Evolutionary conservation across 2,797 vertebrate species (phyloP).

Genomic region (Gallinago nigripennis): DNA sequence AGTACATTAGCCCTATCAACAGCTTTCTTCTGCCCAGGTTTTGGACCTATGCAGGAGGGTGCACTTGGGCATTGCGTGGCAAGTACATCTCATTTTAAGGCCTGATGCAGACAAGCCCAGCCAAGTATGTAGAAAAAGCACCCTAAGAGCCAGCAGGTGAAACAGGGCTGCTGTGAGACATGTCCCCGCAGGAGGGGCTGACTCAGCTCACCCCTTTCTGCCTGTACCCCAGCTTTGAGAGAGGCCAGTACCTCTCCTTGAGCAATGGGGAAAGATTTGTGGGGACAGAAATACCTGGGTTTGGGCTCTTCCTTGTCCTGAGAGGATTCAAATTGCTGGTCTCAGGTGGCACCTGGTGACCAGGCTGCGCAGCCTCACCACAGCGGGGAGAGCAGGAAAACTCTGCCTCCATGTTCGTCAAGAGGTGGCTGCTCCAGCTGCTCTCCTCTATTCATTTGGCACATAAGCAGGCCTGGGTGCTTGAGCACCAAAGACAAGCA

Average conservation of each 20-base stretch:
- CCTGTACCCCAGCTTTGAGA: not conserved
- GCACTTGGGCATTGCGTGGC: not conserved
- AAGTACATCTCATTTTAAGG: not conserved
- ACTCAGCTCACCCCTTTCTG: not conserved
- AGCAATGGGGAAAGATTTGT: not conserved
- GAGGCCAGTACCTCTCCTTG: not conserved
- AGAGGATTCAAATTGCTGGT: not conserved
- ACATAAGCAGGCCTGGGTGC: not conserved
- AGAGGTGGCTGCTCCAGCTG: not conserved
- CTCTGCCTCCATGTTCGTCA: not conserved
- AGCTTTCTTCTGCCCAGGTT: not conserved
- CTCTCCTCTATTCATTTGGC: not conserved
- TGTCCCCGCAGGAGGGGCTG: fast-evolving
- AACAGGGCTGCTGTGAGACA: not conserved
- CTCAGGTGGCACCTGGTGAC: not conserved
- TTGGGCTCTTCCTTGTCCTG: not conserved
- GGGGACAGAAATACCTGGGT: not conserved
- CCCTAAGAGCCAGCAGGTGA: not conserved
- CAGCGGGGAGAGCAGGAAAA: fast-evolving
- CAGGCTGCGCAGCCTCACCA: fast-evolving
- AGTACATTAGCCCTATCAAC: not conserved
- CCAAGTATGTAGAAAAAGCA: not conserved
- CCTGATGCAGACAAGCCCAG: not conserved
- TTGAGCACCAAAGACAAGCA: not conserved
- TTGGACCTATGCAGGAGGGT: not conserved